Conservation (phyloP, 1,140 invertebrate genomes). For the Zophobas atratus region DNA sequence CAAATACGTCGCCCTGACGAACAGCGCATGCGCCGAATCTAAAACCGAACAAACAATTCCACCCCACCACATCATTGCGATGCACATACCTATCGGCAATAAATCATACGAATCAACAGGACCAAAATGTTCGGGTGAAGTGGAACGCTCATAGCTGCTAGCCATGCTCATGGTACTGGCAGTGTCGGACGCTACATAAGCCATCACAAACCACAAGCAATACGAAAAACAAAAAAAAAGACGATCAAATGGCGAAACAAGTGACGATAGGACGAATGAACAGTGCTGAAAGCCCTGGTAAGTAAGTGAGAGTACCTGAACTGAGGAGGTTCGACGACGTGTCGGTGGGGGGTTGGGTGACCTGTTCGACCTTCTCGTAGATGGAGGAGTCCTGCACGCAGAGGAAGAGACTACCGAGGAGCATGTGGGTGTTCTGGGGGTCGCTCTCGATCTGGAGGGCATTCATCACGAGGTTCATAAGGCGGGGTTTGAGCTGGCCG, state of each 20-base stretch:
- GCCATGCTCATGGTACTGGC: constrained; percentile 66
- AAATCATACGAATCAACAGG: constrained; percentile 56
- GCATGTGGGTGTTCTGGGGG: constrained; percentile 91
- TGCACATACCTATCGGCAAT: constrained; percentile 63
- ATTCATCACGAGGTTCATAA: constrained; percentile 90
- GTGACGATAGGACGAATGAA: constrained; percentile 14
- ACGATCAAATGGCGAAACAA: constrained; percentile 42
- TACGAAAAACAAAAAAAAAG: constrained; percentile 53
- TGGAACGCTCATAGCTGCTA: constrained; percentile 63
- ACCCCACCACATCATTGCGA: constrained; percentile 23
- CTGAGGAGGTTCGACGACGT: constrained; percentile 79
- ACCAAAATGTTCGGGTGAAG: constrained; percentile 58
- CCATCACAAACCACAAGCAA: constrained; percentile 57
- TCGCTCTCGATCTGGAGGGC: constrained; percentile 90
- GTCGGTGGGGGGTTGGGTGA: constrained; percentile 72
- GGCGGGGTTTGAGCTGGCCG: constrained; percentile 83
- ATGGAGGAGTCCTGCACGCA: constrained; percentile 87
- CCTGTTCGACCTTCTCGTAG: constrained; percentile 81
- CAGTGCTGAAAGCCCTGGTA: not conserved
- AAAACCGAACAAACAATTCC: constrained; percentile 48
- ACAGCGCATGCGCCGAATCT: constrained; percentile 89
- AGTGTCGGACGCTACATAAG: constrained; percentile 66
- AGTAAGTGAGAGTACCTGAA: constrained; percentile 74
- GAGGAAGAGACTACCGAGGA: constrained; percentile 85
- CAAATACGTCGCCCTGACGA: constrained; percentile 92